A percentile compares a stretch with the other conserved stretches of the same genome.
Evolutionary conservation across 2,888 invertebrate genomes (phyloP).

Genomic region (Dryadula phaetusa): DNA sequence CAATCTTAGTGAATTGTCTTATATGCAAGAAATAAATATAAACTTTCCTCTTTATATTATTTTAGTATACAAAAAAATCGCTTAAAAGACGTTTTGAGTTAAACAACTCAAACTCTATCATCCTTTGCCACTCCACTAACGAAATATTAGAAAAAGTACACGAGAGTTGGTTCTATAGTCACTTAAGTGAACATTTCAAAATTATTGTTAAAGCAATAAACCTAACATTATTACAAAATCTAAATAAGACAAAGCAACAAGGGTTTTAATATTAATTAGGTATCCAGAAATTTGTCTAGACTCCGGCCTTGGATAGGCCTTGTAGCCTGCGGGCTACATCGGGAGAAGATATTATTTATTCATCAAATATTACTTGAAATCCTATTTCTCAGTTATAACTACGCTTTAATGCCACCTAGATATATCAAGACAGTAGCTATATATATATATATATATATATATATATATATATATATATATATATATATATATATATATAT

Average conservation of each 20-base stretch:
- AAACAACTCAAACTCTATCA: not conserved
- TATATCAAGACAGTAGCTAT: not conserved
- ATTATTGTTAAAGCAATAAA: not conserved
- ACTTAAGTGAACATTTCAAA: not conserved
- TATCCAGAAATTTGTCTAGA: slow-evolving; percentile 55
- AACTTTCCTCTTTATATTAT: too few species aligned
- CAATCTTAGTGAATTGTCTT: slow-evolving; percentile 1
- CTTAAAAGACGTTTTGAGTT: too few species aligned
- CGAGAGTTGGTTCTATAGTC: not conserved
- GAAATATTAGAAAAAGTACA: not conserved
- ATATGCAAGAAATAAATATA: not conserved
- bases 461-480: not conserved
- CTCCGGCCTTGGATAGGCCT: slow-evolving; percentile 55
- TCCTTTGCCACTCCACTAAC: not conserved
- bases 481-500: not conserved
- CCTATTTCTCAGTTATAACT: slow-evolving; percentile 18
- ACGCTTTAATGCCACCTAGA: not conserved
- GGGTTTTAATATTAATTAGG: slow-evolving; percentile 53
- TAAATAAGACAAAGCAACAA: slow-evolving; percentile 33
- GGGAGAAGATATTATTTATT: slow-evolving; percentile 45
- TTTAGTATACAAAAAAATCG: too few species aligned
- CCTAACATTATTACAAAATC: slow-evolving; percentile 14
- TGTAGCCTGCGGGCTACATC: slow-evolving; percentile 48
- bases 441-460: not conserved
- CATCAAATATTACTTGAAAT: slow-evolving; percentile 38